Percentiles rank a stretch among this genome's conserved stretches.
Evolutionary conservation across 2,113 vertebrate genomes (phyloP).

Genomic region (Scartelaos histophorus): DNA sequence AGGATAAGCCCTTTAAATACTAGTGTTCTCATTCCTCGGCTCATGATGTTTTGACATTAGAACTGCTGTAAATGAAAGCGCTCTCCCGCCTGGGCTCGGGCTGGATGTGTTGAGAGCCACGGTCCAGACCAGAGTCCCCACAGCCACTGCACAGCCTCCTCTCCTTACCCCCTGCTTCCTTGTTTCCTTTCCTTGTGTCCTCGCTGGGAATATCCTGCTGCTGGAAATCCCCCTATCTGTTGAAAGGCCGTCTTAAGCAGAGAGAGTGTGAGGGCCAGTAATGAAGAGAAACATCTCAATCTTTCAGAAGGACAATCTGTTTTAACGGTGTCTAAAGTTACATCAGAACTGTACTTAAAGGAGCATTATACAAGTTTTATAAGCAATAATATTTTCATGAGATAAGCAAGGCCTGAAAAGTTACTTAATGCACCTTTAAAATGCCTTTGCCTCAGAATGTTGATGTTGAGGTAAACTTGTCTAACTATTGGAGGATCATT

Average conservation of each 20-base stretch:
- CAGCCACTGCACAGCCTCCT: slow-evolving; percentile 48
- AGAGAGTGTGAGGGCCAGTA: slow-evolving; percentile 46
- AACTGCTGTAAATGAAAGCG: slow-evolving; percentile 51
- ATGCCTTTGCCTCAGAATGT: too few relatives aligned
- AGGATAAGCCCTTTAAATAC: slow-evolving; percentile 47
- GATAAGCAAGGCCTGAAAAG: too few relatives aligned
- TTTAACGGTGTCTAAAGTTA: slow-evolving; percentile 8
- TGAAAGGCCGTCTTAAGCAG: slow-evolving; percentile 66
- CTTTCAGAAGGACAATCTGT: slow-evolving; percentile 56
- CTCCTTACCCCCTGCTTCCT: slow-evolving; percentile 40
- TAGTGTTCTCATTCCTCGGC: slow-evolving; percentile 39
- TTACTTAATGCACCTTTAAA: not conserved
- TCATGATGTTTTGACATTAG: slow-evolving; percentile 59
- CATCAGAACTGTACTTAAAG: too few relatives aligned
- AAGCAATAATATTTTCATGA: too few relatives aligned
- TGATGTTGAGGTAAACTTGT: not conserved
- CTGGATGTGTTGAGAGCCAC: slow-evolving; percentile 61
- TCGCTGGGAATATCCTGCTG: slow-evolving; percentile 54
- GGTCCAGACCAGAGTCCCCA: slow-evolving; percentile 55
- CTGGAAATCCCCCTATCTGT: slow-evolving; percentile 63
- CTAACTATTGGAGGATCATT: too few relatives aligned
- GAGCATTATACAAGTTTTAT: too few relatives aligned
- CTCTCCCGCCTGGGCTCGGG: slow-evolving; percentile 48
- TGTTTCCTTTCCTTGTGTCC: slow-evolving; percentile 45
- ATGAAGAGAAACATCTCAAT: slow-evolving; percentile 59